Evolutionary conservation across 2,797 vertebrate genomes (phyloP), one percentile per base, ranked within the genome.

Genomic region (Labroides dimidiatus): DNA sequence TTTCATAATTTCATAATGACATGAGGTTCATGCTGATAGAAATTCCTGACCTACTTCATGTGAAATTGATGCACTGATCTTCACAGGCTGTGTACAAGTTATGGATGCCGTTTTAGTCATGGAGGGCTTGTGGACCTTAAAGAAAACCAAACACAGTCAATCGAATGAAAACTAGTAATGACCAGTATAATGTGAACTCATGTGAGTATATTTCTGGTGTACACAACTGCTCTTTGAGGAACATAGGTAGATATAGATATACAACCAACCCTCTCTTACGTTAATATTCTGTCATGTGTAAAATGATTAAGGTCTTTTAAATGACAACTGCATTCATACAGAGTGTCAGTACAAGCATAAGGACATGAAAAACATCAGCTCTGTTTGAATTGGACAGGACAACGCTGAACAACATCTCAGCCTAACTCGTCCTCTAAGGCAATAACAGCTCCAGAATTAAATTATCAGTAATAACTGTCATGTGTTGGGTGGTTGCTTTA

Each of bases 401-500:
- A 30, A 37, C 52, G 3, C 43, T 19, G 39, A 59, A 81, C 62
- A 76, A 85, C 76, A 80, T 83, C 75, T 84, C 59, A 58, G 51
- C 20, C 60, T 39, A 52, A 75, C 69, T 72, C 54, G 61, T 72
- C 78, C 45, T 73, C 67, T 63, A 66, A 51, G 33, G 58, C 69
- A 81, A 58, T 50, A 62, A 62, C 64, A 67, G 45, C n/a, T 63
- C 64, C 42, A 64, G 56, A 92, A 93, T 91, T 86, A 2, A 89
- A 91, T 93, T 81, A 89, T 51, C 81, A 50, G 56, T 94, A 92
- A 94, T 91, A 75, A 83, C 56, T 89, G 84, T 93, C 93, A 93
- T 93, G 91, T 80, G 91, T 81, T 84, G 62, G 64, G 30, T 27
- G 42, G 78, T 58, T 72, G 60, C 84, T 90, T 91, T 90, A n/a